A percentile compares a stretch with the other conserved stretches of the same genome.
These are phyloP conservation scores for Belgica antarctica DNA, from an alignment of 2,888 invertebrate genomes.

Conservation along the genomic window DNA sequence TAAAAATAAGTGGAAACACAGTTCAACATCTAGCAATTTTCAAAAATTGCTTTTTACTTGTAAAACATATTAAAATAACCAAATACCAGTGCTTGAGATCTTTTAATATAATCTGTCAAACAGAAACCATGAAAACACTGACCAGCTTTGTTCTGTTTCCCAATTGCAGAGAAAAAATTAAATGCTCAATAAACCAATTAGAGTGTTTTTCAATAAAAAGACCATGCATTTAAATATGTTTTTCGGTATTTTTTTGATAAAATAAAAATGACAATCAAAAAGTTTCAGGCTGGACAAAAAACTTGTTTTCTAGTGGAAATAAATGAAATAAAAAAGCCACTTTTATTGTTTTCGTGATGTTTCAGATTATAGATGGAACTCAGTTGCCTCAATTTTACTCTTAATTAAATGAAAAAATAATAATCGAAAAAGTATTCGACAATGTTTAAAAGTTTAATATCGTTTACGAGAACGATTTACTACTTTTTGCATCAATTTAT, in stretches of 20 bases:
- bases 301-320: neutral
- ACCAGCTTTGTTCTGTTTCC: too few relatives aligned
- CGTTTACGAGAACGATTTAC: too few relatives aligned
- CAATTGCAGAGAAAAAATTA: neutral
- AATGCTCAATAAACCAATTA: conserved; percentile 32
- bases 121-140: too few relatives aligned
- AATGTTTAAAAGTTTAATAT: neutral
- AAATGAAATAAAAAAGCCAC: neutral
- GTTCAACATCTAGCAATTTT: too few relatives aligned
- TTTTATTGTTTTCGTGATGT: conserved; percentile 23
- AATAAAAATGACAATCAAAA: conserved; percentile 35
- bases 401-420: conserved; percentile 36
- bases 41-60: too few relatives aligned
- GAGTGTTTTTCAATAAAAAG: conserved; percentile 24
- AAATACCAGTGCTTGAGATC: too few relatives aligned
- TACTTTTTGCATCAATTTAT: conserved; percentile 20
- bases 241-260: conserved; percentile 1
- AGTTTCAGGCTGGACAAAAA: neutral
- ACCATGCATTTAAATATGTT: conserved; percentile 11
- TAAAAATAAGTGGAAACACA: too few relatives aligned
- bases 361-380: conserved; percentile 26
- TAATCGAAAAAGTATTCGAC: neutral
- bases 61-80: too few relatives aligned
- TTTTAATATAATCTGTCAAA: too few relatives aligned
- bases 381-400: conserved; percentile 33